These are phyloP conservation scores for Alauda arvensis DNA, from an alignment of 2,797 vertebrate species.

Conservation along the genomic window DNA sequence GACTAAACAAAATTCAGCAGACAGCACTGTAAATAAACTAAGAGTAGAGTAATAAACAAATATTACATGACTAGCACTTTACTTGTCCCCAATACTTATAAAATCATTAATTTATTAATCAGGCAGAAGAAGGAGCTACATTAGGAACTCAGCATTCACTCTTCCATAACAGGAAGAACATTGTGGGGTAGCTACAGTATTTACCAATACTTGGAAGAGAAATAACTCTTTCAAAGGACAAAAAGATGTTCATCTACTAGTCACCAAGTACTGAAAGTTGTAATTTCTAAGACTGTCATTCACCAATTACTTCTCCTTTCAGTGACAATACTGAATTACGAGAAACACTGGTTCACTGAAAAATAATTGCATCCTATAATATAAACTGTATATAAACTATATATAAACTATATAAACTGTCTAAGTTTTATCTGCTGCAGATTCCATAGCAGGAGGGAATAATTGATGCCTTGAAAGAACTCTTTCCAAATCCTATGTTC, in stretches of 20 bases:
- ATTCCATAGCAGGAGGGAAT: not conserved
- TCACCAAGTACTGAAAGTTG: not conserved
- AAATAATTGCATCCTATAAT: not conserved
- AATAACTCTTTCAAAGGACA: not conserved
- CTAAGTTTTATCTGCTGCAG: not conserved
- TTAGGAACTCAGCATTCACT: not conserved
- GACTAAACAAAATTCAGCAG: not conserved
- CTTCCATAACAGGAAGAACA: not conserved
- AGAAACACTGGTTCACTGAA: not conserved
- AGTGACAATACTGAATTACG: not conserved
- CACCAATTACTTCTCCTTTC: not conserved
- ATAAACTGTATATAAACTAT: no score
- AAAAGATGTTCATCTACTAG: not conserved
- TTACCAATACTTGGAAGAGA: not conserved
- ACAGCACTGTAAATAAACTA: not conserved
- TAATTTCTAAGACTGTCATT: not conserved
- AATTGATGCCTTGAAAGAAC: not conserved
- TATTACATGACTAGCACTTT: not conserved
- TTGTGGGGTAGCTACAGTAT: not conserved
- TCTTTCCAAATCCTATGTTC: not conserved
- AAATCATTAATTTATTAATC: conserved; percentile 11
- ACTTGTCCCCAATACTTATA: not conserved
- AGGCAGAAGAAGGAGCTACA: not conserved
- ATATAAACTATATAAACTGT: no score
- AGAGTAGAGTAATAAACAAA: not conserved